A percentile compares a stretch with the other conserved stretches of the same genome.
Conservation (phyloP, 2,888 invertebrate genomes). For the Meghimatium bilineatum region DNA sequence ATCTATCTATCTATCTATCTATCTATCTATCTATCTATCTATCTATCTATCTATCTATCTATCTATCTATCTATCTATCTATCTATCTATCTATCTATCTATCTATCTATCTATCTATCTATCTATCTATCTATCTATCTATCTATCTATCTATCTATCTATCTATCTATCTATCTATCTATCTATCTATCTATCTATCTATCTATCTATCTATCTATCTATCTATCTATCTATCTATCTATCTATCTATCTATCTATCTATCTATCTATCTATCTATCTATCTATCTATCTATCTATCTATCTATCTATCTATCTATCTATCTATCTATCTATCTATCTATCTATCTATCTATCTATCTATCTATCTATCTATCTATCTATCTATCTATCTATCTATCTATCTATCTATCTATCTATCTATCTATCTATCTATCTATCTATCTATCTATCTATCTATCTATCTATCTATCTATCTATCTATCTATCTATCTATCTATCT, state of each 20-base stretch:
- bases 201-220: conserved; percentile 13
- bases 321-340: conserved; percentile 13
- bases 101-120: conserved; percentile 13
- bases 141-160: conserved; percentile 13
- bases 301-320: conserved; percentile 13
- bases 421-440: neutral
- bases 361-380: neutral
- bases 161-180: conserved; percentile 13
- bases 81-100: neutral
- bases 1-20: too few species aligned
- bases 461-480: neutral
- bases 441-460: neutral
- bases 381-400: neutral
- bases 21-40: neutral
- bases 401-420: neutral
- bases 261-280: conserved; percentile 13
- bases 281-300: conserved; percentile 13
- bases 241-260: conserved; percentile 13
- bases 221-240: conserved; percentile 13
- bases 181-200: conserved; percentile 13
- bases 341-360: conserved; percentile 2
- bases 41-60: neutral
- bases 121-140: conserved; percentile 13
- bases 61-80: neutral
- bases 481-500: neutral